A percentile compares a stretch with the other conserved stretches of the same genome.
phyloP scores from a whole-genome alignment of 2,888 invertebrate genomes.

The Ochropleura leucogaster region DNA sequence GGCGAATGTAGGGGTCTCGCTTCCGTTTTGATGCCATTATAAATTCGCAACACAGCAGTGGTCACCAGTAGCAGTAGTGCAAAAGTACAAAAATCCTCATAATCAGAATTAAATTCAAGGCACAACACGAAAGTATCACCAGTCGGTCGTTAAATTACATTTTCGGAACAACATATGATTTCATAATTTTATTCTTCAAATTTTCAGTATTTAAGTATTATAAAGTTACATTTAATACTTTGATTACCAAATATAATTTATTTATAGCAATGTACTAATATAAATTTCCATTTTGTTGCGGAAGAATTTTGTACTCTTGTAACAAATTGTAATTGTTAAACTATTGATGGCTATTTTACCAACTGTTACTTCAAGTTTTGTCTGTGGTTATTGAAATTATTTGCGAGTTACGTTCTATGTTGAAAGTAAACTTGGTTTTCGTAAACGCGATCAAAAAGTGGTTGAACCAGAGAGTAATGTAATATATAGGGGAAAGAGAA shows the following conservation, averaged over 20 bases:
- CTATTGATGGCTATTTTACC: not conserved
- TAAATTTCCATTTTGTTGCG: not conserved
- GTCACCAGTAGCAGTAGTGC: too few relatives aligned
- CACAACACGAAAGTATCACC: too few relatives aligned
- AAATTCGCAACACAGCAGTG: too few relatives aligned
- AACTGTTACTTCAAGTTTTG: not conserved
- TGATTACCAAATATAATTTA: not conserved
- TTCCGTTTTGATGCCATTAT: too few relatives aligned
- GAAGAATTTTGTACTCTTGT: not conserved
- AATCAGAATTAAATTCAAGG: too few relatives aligned
- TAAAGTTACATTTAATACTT: not conserved
- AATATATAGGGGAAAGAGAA: not conserved
- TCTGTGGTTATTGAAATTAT: not conserved
- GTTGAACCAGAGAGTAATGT: constrained; percentile 1
- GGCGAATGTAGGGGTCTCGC: too few relatives aligned
- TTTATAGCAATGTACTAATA: not conserved
- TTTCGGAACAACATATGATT: too few relatives aligned
- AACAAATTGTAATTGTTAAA: too few relatives aligned
- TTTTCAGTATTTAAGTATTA: not conserved
- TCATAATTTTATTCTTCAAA: not conserved
- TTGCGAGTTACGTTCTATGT: not conserved
- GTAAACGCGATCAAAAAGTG: not conserved
- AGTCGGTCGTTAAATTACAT: too few relatives aligned
- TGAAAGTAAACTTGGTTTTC: not conserved
- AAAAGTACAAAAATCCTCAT: too few relatives aligned